Evolutionary conservation across 2,888 invertebrate genomes (phyloP), one percentile per base, ranked within the genome.

Genomic region (Aphrophora alni): DNA sequence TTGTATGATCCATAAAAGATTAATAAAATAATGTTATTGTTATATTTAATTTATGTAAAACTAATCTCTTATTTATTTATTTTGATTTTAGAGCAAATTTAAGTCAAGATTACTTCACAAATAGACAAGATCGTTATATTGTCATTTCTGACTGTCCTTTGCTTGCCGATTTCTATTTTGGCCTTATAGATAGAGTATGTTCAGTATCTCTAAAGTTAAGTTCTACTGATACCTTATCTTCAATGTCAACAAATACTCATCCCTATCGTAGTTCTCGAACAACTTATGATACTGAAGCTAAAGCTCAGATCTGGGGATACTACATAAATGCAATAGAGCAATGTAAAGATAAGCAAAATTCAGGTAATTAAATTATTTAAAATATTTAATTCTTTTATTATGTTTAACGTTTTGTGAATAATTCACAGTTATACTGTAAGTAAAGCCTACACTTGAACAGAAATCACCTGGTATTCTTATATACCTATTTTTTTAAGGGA

Each of bases 41-140:
- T n/a, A n/a, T n/a, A n/a, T n/a, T n/a, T n/a, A n/a, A n/a, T n/a
- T n/a, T n/a, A n/a, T n/a, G n/a, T n/a, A n/a, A n/a, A n/a, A n/a
- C n/a, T n/a, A n/a, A n/a, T n/a, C n/a, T n/a, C 69, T 38, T 68
- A 25, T 80, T 10, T 24, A 68, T 33, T 82, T 78, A 28, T 33
- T 77, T 7, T 78, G 75, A 75, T 87, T 88, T 82, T 87, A 93
- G 94, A 24, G 99, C 99, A 2, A 99, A 99, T 90, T 92, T 99
- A 86, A 99, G 98, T 82, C 95, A 96, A 88, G 97, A 98, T 87
- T 99, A 99, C 89, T 99, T 99, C 88, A 95, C 95, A 14, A 96
- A 98, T 88, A 92, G 99, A 70, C 99, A 99, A 89, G 99, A 99
- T 89, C 92, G 99, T 69, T 99, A 99, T 87, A 91, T 98, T 85